Base-by-base conservation (phyloP, 2,888 invertebrate genomes). In the Toxonevra muliebris region DNA sequence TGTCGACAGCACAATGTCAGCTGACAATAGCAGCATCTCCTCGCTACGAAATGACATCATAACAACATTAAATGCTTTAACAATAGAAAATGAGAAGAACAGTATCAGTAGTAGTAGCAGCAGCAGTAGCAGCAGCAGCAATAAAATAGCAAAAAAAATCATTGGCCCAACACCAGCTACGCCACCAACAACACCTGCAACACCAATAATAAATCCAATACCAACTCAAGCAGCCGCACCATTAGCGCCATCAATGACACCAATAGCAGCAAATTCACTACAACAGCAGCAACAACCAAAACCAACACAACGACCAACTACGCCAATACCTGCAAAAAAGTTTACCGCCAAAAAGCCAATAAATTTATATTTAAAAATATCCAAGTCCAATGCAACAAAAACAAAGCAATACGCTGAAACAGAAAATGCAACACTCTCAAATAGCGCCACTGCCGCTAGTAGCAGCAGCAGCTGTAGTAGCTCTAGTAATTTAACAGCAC, bases 381-480 rank as follows among this genome's bases (percentile, higher is more conserved):
- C 68, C 20, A 70, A 52, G 17, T 20, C 61, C 50, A 1, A 50
- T n/a, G 13, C 41, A 30, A 1, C 9, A 43, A 52, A 57, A 57
- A 40, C 63, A 65, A 65, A 63, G 76, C 43, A 61, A 15, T 59
- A 59, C 7, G 57, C 64, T 2, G 42, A 66, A 75, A 70, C 69
- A 62, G 74, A 20, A 70, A 73, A 71, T 65, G 75, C 63, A 30
- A 60, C 48, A 72, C 76, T 60, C 73, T 74, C 66, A 50, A 57
- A 42, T 13, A 43, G 11, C 42, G 45, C 69, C 30, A 65, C 3
- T 1, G 12, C 73, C 75, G 50, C 78, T 79, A 60, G 77, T 76
- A 45, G 79, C 78, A 54, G 76, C 76, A 8, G 73, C 74, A 68
- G 77, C 76, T 42, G 79, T 77, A 52, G 76, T 76, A 8, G 73